Evolutionary conservation across 2,888 invertebrate species (phyloP), one percentile per base, ranked within the genome.

Genomic region (Tinea semifulvella): DNA sequence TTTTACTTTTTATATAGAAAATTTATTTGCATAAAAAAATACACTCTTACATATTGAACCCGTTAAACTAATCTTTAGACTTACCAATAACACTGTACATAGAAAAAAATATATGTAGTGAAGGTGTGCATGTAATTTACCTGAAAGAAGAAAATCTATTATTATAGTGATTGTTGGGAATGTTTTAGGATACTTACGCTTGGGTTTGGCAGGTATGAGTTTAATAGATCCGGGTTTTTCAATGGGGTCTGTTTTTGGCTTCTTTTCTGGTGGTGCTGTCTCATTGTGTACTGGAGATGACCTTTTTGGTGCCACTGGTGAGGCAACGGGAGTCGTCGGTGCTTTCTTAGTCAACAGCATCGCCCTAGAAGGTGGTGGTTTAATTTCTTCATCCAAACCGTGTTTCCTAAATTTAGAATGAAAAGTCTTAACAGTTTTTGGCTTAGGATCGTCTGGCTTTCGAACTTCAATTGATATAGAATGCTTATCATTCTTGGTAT

Each of bases 401-500:
- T 94, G 95, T 42, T 94, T 94, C 52, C 96, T 86, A 80, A 96
- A 94, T 74, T 93, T 94, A 1, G 94, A 92, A 70, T 94, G 89
- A 65, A 90, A 94, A 11, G 92, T 91, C 84, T 96, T 96, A 1
- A 95, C 96, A 27, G 96, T 96, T 74, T 94, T 94, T 3, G 93
- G 90, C 56, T 94, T 86, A 8, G 85, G 83, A 43, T 87, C 85
- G 52, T 87, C 87, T 48, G 83, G 84, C 68, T 90, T 91, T 48
- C 91, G 82, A 45, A 89, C 87, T 81, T 92, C 92, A 54, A 92
- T 91, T 0, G 92, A 91, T 65, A 92, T 90, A 2, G 91, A 90
- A 27, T 89, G 88, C 53, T 90, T 91, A 54, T 88, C 88, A 58
- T 83, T 85, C 55, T 85, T 61, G 59, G 72, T 51, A 55, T 73